Evolutionary conservation across 1,140 invertebrate species (phyloP).

Genomic region (Colletes latitarsis): DNA sequence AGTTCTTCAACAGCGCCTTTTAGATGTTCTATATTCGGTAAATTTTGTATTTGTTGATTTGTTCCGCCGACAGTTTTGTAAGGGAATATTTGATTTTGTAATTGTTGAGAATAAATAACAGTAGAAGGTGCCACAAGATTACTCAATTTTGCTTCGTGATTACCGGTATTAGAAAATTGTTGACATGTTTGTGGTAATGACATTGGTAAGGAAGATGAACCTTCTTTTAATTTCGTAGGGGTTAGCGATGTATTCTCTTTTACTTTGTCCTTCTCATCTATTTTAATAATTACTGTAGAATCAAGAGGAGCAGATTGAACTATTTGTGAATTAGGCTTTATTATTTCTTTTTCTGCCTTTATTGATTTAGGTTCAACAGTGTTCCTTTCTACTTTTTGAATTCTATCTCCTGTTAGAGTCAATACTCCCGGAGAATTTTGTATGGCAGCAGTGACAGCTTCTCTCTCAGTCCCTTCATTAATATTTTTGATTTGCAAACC

Average conservation of each 20-base stretch:
- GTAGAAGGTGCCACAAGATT: constrained; percentile 61
- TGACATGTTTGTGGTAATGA: background rate
- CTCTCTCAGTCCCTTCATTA: background rate
- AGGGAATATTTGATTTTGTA: constrained; percentile 73
- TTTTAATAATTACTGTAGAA: background rate
- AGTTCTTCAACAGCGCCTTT: constrained; percentile 59
- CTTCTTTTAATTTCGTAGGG: background rate
- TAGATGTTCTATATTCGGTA: constrained; percentile 10
- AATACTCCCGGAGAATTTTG: background rate
- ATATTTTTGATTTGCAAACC: background rate
- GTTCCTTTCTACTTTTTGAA: background rate
- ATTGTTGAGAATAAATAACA: constrained; percentile 70
- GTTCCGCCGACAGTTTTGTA: constrained; percentile 51
- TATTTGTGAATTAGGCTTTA: constrained; percentile 17
- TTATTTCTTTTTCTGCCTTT: constrained; percentile 27
- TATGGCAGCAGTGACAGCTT: background rate
- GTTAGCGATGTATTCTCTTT: background rate
- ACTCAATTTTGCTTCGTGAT: constrained; percentile 62
- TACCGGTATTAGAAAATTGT: constrained; percentile 8
- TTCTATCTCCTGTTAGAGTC: background rate
- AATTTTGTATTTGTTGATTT: constrained; percentile 1
- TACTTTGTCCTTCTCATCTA: background rate
- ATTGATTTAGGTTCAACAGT: background rate
- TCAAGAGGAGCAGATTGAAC: constrained; percentile 3
- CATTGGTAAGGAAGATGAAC: background rate